Evolutionary conservation across 30 jellyfish, hydroid and myxozoan genomes (phyloP), one percentile per base, ranked within the genome.

Genomic region (Hydractinia echinata): DNA sequence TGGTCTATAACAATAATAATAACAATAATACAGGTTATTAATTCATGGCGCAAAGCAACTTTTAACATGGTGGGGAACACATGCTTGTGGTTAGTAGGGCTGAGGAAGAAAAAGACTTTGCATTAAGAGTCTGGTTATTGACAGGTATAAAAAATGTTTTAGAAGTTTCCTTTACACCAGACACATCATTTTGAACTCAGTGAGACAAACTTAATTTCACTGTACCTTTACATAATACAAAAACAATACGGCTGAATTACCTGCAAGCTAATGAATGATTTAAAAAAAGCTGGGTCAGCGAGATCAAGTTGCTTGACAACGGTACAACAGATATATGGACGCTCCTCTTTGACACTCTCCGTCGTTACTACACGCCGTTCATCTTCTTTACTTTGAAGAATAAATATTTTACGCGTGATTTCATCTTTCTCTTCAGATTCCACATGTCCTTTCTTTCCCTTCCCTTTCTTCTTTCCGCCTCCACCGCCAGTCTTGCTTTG

Each of bases 311-410:
- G 76, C 87, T 77, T 88, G 19, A 88, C 85, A 1, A 84, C 70
- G 14, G 87, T 64, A 69, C 94, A 85, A 49, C 89, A 79, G 19
- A 88, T 83, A 81, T 64, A 88, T 4, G 96, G 93, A 58, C 96
- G 76, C 69, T 79, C 86, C 9, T 79, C 96, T 67, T 88, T 88
- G 87, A 88, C 81, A 60, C 49, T 79, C 51, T 68, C 87, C 49
- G 62, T 77, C 51, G 78, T 76, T 7, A 83, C 53, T 11, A 88
- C 81, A 62, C 77, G 81, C 55, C 82, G 69, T 19, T 54, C 89
- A 76, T 55, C 76, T 7, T 76, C 89, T 67, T 88, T 83, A 13
- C 79, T 39, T 39, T 64, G 70, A 21, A 60, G 67, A 39, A 83
- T 83, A 64, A 79, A 85, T 16, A 87, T 72, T 44, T 81, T 73